These are phyloP conservation scores for Zosterops pallidus DNA, from an alignment of 2,113 vertebrate species.

Conservation along the genomic window DNA sequence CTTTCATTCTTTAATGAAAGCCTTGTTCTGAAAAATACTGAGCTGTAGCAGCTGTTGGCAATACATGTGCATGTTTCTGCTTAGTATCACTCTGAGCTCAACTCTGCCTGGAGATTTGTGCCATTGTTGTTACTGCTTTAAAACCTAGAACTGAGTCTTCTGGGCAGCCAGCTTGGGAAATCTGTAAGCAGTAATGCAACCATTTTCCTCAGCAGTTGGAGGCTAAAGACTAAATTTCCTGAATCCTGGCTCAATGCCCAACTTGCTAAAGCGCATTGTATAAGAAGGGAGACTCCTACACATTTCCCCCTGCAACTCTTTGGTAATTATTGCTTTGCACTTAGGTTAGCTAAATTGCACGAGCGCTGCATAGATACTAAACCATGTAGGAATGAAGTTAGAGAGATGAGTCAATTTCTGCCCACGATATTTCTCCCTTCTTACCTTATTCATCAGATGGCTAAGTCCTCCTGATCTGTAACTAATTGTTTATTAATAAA, in stretches of 20 bases:
- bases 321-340: background rate
- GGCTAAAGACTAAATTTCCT: background rate
- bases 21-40: background rate
- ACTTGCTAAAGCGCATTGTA: background rate
- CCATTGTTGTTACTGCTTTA: background rate
- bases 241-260: background rate
- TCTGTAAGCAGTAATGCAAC: background rate
- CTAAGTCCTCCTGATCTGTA: background rate
- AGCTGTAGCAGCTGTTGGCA: background rate
- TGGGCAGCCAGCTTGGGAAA: background rate
- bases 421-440: background rate
- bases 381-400: background rate
- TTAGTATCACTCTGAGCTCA: background rate
- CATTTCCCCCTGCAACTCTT: background rate
- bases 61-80: background rate
- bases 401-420: background rate
- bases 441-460: background rate
- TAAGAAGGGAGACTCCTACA: background rate
- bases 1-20: background rate
- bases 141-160: background rate
- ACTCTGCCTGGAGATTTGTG: background rate
- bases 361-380: background rate
- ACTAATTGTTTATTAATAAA: background rate
- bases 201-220: background rate
- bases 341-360: background rate